A percentile compares a stretch with the other conserved stretches of the same genome.
Evolutionary conservation across 2,888 invertebrate genomes (phyloP).

Genomic region (Ochropacha duplaris): DNA sequence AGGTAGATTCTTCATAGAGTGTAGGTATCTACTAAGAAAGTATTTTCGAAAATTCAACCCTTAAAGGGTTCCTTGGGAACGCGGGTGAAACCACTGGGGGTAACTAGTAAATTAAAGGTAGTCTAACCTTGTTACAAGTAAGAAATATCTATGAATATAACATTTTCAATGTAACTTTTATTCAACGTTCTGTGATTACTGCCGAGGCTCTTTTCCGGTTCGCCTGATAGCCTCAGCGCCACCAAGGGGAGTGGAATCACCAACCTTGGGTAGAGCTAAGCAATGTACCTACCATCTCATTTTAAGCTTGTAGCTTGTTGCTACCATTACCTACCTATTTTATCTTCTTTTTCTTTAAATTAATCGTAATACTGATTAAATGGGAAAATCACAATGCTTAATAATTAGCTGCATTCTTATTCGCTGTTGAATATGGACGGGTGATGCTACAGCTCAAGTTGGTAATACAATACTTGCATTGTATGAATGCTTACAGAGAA

Average conservation of each 20-base stretch:
- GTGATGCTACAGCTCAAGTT: background rate
- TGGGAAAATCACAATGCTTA: too few species aligned
- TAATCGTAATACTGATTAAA: too few species aligned
- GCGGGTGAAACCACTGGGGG: too few species aligned
- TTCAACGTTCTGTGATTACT: background rate
- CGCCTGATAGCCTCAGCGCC: background rate
- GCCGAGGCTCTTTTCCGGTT: background rate
- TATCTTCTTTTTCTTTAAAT: background rate
- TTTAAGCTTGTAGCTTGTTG: too few species aligned
- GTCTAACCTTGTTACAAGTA: background rate
- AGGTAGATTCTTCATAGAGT: too few species aligned
- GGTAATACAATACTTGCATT: background rate
- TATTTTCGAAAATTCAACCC: too few species aligned
- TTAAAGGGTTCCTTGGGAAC: too few species aligned
- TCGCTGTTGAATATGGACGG: background rate
- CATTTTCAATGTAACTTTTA: background rate
- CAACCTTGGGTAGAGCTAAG: background rate
- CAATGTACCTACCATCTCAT: background rate
- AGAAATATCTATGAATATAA: background rate
- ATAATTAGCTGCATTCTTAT: too few species aligned
- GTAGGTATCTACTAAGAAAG: too few species aligned
- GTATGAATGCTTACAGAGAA: background rate
- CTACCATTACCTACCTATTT: background rate
- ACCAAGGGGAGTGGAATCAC: background rate
- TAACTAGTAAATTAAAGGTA: too few species aligned